Evolutionary conservation across 1,140 invertebrate genomes (phyloP).

Genomic region (Monomorium pharaonis): DNA sequence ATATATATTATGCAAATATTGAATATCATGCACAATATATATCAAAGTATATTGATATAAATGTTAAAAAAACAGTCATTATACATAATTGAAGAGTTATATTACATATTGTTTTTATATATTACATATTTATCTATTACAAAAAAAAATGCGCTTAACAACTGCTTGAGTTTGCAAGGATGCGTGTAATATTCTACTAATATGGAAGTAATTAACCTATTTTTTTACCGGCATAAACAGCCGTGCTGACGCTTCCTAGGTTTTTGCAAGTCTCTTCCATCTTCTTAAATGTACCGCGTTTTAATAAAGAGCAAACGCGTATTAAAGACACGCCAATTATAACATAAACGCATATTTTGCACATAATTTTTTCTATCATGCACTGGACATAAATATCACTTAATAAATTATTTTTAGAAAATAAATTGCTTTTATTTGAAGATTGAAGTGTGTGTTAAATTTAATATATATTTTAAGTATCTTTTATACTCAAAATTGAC

Average conservation of each 20-base stretch:
- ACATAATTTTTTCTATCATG: neutral
- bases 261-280: neutral
- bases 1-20: neutral
- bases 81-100: neutral
- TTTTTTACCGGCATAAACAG: neutral
- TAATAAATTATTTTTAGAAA: neutral
- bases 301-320: slow-evolving; percentile 9
- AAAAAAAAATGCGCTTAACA: no score
- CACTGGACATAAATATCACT: neutral
- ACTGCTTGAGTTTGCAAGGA: neutral
- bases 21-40: neutral
- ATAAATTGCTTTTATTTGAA: neutral
- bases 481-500: neutral
- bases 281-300: slow-evolving; percentile 6
- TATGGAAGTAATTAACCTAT: slow-evolving; percentile 17
- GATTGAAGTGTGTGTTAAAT: neutral
- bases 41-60: neutral
- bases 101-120: neutral
- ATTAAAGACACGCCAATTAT: neutral
- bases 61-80: neutral
- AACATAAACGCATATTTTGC: neutral
- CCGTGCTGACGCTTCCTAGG: neutral
- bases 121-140: neutral
- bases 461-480: neutral
- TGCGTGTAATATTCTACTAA: slow-evolving; percentile 17